phyloP scores from a whole-genome alignment of 2,797 vertebrate species.

The Pogonophryne albipinna region DNA sequence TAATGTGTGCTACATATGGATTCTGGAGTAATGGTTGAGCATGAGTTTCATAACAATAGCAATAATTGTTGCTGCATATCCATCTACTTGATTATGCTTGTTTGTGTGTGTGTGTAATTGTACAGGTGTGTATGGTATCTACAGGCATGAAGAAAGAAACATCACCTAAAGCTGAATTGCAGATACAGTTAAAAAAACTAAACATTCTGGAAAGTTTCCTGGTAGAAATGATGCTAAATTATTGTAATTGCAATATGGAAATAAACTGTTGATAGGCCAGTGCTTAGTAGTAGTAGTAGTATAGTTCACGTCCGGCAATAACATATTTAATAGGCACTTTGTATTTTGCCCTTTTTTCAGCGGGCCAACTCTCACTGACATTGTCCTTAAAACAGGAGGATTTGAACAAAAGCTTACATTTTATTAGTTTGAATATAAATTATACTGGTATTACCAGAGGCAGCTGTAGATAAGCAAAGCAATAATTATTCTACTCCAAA shows the following conservation, averaged over 20 bases:
- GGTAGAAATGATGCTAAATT: background rate
- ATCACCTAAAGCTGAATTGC: background rate
- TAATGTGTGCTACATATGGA: background rate
- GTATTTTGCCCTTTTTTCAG: slow-evolving; percentile 4
- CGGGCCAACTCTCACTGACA: background rate
- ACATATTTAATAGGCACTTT: slow-evolving; percentile 24
- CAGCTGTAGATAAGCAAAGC: slow-evolving; percentile 65
- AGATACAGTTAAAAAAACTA: background rate
- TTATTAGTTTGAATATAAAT: slow-evolving; percentile 53
- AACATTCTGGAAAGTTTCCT: slow-evolving; percentile 1
- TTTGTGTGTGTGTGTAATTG: background rate
- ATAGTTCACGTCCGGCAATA: slow-evolving; percentile 3
- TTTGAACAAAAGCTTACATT: slow-evolving; percentile 45
- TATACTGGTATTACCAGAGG: slow-evolving; percentile 54
- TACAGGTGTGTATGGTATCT: no score
- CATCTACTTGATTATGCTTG: background rate
- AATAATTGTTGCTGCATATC: background rate
- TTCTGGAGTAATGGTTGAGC: background rate
- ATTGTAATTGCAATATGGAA: slow-evolving; percentile 12
- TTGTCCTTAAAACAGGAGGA: slow-evolving; percentile 36
- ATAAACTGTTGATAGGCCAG: slow-evolving; percentile 13
- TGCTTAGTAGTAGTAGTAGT: background rate
- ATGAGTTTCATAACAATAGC: background rate
- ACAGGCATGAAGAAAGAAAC: background rate
- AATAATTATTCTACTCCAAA: slow-evolving; percentile 68